phyloP scores from a whole-genome alignment of 53 echinoderm and acorn worm genomes.

The Patiria pectinifera region DNA sequence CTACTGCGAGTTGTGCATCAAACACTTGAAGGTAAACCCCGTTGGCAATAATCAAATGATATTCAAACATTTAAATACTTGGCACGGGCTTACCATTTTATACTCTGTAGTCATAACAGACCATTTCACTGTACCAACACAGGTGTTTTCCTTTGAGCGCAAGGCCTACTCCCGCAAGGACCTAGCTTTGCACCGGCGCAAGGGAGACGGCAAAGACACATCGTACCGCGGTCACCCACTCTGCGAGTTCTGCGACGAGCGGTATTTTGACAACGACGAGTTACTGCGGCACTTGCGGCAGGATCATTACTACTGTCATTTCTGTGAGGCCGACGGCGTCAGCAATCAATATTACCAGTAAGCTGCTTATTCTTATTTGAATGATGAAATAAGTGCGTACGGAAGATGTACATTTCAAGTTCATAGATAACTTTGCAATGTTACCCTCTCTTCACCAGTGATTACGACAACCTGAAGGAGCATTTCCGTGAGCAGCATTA shows the following conservation, averaged over 20 bases:
- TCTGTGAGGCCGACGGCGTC: conserved; percentile 89
- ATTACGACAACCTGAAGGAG: conserved; percentile 78
- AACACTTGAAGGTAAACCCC: conserved; percentile 77
- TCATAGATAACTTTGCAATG: too few species aligned
- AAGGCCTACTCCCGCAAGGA: conserved; percentile 86
- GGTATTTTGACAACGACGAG: conserved; percentile 97
- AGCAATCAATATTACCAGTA: conserved; percentile 93
- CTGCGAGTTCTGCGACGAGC: conserved; percentile 97
- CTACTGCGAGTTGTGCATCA: conserved; percentile 89
- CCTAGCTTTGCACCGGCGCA: conserved; percentile 82
- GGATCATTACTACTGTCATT: conserved; percentile 94
- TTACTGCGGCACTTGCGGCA: conserved; percentile 82
- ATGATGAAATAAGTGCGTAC: too few species aligned
- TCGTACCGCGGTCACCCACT: conserved; percentile 93
- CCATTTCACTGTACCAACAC: background rate
- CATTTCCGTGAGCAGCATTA: conserved; percentile 87
- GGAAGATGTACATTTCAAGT: background rate
- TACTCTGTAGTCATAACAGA: background rate
- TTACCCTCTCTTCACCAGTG: conserved; percentile 53
- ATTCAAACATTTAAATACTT: background rate
- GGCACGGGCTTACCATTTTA: background rate
- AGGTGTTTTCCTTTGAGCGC: conserved; percentile 94
- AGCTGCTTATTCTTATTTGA: conserved; percentile 4
- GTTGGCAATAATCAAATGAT: background rate
- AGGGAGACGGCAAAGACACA: conserved; percentile 86